Conservation (phyloP, 2,797 vertebrate genomes). For the Bucorvus abyssinicus region DNA sequence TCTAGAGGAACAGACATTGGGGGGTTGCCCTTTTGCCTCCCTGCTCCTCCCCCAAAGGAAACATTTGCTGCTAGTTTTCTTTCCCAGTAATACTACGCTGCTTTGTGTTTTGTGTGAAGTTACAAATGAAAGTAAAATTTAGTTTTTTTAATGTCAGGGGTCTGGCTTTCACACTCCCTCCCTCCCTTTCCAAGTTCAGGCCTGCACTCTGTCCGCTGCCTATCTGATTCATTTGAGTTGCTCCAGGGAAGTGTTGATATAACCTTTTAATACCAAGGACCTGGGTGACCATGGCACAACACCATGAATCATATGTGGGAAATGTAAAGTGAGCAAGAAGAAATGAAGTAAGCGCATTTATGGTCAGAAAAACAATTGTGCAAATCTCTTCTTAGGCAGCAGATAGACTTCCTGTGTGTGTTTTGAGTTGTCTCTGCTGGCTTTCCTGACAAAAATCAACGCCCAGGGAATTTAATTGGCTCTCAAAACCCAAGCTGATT, state of each 20-base stretch:
- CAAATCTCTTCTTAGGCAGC: constrained; percentile 39
- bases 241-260: constrained; percentile 43
- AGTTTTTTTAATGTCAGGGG: neutral
- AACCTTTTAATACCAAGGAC: constrained; percentile 59
- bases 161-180: constrained; percentile 5
- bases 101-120: neutral
- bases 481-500: constrained; percentile 22
- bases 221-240: constrained; percentile 44
- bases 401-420: constrained; percentile 51
- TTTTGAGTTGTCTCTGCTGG: constrained; percentile 40
- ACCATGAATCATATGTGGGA: constrained; percentile 56
- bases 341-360: neutral
- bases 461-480: neutral
- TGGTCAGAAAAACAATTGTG: constrained; percentile 32
- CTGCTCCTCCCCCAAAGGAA: neutral
- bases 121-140: neutral
- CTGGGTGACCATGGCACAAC: constrained; percentile 37
- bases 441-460: constrained; percentile 37
- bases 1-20: neutral
- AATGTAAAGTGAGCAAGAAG: constrained; percentile 48
- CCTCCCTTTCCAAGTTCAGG: neutral
- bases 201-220: neutral
- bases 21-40: neutral
- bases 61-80: neutral
- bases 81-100: neutral